Base-by-base conservation (phyloP, 2,888 invertebrate species). In the Rhamphomyia laevipes region DNA sequence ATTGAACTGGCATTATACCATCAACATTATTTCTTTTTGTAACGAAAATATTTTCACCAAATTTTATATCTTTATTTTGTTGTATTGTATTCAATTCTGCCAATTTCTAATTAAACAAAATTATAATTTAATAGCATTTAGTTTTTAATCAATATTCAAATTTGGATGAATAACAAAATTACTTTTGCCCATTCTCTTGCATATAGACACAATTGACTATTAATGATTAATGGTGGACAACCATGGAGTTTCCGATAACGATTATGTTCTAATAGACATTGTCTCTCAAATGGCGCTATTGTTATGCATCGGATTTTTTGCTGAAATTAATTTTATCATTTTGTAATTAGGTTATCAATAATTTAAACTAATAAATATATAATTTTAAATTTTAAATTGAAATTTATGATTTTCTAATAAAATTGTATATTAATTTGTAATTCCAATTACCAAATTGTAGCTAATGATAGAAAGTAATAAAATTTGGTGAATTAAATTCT, bases 11-110 rank as follows among this genome's bases (percentile, higher is more conserved):
- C 51, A 81, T 80, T 43, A 74, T 74, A 2, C 86, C 87, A 27
- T 76, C 72, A 3, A 88, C 77, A 30, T 69, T 44, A 2, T 81
- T 81, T 45, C 86, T 84, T 75, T 82, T 83, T 56, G 82, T 78
- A 57, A 81, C 82, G 65, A 81, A 90, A 53, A 91, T 80, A 63
- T 90, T 91, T 64, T 91, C 90, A 0, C 91, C 90, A 59, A 87
- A 86, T 33, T 82, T 82, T 49, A 81, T 80, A 58, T 84, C 81
- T 12, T 82, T 78, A 44, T 88, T 77, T 62, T 90, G 90, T 53
- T 84, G 78, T 58, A 88, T 72, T 53, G 71, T 72, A 27, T 83
- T 82, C 57, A 73, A 18, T 18, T 12, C 4, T 21, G 40, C 18
- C 2, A 40, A n/a, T 12, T 40, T 12, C 40, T 40, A 12, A 11